Base-by-base conservation (phyloP, 2,888 invertebrate genomes). In the Hetaerina titia region DNA sequence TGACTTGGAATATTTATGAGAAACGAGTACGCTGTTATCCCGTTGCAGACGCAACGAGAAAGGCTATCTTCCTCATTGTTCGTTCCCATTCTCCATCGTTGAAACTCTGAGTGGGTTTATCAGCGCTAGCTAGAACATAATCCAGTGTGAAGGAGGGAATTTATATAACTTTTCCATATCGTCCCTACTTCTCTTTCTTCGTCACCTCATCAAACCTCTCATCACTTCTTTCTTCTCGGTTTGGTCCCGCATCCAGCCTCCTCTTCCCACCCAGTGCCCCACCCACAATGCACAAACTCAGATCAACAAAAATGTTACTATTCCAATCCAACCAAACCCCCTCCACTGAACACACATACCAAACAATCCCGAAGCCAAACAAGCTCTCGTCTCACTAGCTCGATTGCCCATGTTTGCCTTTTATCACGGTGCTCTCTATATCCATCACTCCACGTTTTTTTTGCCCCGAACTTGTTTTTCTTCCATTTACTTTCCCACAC, bases 301-400 rank as follows among this genome's bases (percentile, higher is more conserved):
- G 13, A 81, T 15, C 81, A 1, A 81, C 81, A 45, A 45, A 45
- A 45, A 2, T 45, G 45, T 45, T 31, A 9, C 74, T 8, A 11
- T 74, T 25, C 25, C 7, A 19, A 22, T n/a, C 69, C 69, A 81
- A 25, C 11, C 13, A 22, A 13, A 1, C 81, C 31, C 4, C 25
- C 2, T 4, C 31, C 81, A 31, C 31, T 2, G 6, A 69, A 2
- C 69, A 69, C 31, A 31, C 81, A 81, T 11, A 13, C 31, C 25
- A 81, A 1, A 31, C 81, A 81, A 81, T 81, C 31, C 81, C 81
- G 31, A 31, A 81, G 81, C 81, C 81, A 81, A 81, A 81, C 81
- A 81, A 81, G 4, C 15, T n/a, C 69, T 69, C 69, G 69, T 22
- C 69, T 69, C 69, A 19, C 5, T 9, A n/a, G 69, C 63, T 15